Evolutionary conservation across 2,113 vertebrate species (phyloP), one percentile per base, ranked within the genome.

Genomic region (Aythya baeri): DNA sequence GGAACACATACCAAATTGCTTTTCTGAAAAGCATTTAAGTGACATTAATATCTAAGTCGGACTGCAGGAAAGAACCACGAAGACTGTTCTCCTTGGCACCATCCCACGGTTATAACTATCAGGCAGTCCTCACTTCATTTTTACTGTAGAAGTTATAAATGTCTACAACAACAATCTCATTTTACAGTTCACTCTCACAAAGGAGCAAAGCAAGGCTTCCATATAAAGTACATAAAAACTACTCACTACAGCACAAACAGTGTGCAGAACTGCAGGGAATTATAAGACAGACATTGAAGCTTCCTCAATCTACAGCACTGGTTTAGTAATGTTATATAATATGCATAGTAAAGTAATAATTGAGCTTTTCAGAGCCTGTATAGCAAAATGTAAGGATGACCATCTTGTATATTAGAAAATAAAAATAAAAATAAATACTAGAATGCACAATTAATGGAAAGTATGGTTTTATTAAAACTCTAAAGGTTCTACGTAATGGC

Each of bases 21-120:
- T 79, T 59, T 83, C 86, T 55, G 72, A 68, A 57, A 94, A 94
- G 89, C 86, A 75, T 76, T 91, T 81, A 94, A 94, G 82, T 17
- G 16, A 85, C 91, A 92, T 94, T 65, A 94, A 94, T 83, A 95
- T 91, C 95, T 6, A 94, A 84, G 83, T 73, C 49, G 61, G 86
- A 26, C 73, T 81, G 73, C 73, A 78, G 59, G 78, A 88, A 27
- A 95, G 74, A 74, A 81, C 38, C 32, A 59, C 54, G 61, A 85
- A 32, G 26, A 38, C 65, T 38, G 36, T 8, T 90, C 57, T 86
- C 79, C 27, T 57, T 74, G 83, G 88, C 83, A 86, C 29, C 57
- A 88, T 34, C 65, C 43, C 76, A 86, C 8, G 4, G 50, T 73
- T 89, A 12, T 22, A 84, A 43, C 75, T 80, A 66, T 54, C 13